These are phyloP conservation scores for Ciconia boyciana DNA, from an alignment of 2,113 vertebrate species.

Conservation along the genomic window DNA sequence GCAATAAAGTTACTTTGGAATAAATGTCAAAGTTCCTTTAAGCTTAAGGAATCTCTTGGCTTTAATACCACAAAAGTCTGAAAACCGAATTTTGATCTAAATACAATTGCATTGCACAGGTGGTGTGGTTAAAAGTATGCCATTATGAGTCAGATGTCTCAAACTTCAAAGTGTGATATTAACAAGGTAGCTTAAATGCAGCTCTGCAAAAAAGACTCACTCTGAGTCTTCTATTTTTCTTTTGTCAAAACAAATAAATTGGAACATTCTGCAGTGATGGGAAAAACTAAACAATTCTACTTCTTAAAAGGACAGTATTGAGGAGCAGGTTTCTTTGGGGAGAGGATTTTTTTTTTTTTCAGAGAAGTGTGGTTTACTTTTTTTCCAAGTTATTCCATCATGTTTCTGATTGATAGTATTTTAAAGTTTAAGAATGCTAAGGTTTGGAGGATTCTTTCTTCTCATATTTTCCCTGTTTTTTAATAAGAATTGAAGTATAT, in stretches of 20 bases:
- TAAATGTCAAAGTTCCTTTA: background rate
- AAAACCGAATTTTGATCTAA: background rate
- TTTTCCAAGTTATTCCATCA: background rate
- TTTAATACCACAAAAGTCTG: background rate
- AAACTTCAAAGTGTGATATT: background rate
- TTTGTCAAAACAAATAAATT: background rate
- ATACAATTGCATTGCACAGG: background rate
- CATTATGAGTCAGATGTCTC: background rate
- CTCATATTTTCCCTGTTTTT: background rate
- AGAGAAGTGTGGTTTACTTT: background rate
- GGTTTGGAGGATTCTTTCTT: background rate
- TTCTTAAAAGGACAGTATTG: background rate
- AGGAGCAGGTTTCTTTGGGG: background rate
- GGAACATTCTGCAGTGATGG: background rate
- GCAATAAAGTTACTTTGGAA: constrained; percentile 73
- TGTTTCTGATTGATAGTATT: background rate
- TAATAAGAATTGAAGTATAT: background rate
- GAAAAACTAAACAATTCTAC: background rate
- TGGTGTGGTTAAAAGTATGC: background rate
- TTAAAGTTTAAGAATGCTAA: background rate
- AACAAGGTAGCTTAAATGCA: background rate
- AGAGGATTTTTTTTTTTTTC: background rate
- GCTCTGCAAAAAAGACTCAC: background rate
- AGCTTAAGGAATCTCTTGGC: background rate
- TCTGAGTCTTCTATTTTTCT: background rate